Conservation (phyloP, 1,140 invertebrate genomes). For the Drosophila serrata region DNA sequence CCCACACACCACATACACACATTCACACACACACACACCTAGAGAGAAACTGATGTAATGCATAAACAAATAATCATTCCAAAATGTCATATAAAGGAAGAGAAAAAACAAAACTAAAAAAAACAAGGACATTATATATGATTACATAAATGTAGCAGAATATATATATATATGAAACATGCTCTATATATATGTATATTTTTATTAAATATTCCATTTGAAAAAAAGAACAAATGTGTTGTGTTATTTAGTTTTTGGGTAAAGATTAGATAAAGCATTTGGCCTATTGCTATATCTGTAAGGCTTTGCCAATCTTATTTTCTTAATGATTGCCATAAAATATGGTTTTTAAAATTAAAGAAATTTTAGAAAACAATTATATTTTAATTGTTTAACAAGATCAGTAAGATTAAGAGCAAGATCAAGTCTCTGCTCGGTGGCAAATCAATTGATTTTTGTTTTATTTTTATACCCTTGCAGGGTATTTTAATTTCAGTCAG, state of each 20-base stretch:
- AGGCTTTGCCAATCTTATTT: background rate
- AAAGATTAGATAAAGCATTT: background rate
- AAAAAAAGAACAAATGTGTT: constrained; percentile 2
- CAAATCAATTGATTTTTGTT: no score
- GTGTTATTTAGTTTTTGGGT: background rate
- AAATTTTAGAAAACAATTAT: background rate
- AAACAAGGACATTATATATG: constrained; percentile 47
- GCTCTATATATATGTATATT: constrained; percentile 47
- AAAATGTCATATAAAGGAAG: constrained; percentile 71
- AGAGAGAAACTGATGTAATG: constrained; percentile 62
- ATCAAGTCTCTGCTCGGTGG: no score
- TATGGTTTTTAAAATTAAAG: background rate
- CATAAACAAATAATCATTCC: constrained; percentile 75
- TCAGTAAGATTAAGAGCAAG: no score
- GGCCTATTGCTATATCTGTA: background rate
- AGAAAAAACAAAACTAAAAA: constrained; percentile 33
- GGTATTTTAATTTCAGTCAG: no score
- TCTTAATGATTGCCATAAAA: background rate
- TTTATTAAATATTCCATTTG: constrained; percentile 46
- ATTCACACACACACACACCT: constrained; percentile 38
- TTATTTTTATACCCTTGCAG: no score
- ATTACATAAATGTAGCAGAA: constrained; percentile 50
- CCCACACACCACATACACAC: constrained; percentile 31
- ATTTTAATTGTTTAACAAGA: no score
- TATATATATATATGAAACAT: constrained; percentile 49